Base-by-base conservation (phyloP, 2,113 vertebrate genomes). In the Coptodon rendalli region DNA sequence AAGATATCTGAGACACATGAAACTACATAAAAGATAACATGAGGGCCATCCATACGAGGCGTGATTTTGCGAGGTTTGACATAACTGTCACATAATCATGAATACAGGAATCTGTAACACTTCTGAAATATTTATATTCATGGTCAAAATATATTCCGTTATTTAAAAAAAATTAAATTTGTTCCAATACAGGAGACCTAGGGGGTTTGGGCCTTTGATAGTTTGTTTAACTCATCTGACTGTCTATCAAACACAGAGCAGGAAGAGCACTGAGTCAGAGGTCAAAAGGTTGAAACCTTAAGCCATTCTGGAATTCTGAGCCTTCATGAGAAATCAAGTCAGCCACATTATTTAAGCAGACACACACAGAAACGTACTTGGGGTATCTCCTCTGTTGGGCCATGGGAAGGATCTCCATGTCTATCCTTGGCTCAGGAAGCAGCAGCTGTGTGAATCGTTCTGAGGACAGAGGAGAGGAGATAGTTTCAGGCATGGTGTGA, bases 361-460 rank as follows among this genome's bases (percentile, higher is more conserved):
- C 87, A 89, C 71, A 86, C 79, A 81, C 78, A 90, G 31, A 88
- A 52, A 87, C 66, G 52, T 97, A 99, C 98, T 97, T 98, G 89
- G 98, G 98, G 91, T 98, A 98, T 94, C 90, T 96, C 84, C 97
- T 98, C 93, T 98, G 97, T 14, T 97, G 97, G 96, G 97, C 96
- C 94, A 98, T 96, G 90, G 98, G 98, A 92, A 99, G 97, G 92
- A 98, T 97, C 93, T 98, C 97, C 12, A 96, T 88, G 84, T 97
- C 96, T 86, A 93, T 93, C 76, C 90, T 96, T 36, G 97, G 89
- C 84, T 96, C 94, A 73, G 97, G 96, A 89, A 98, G 96, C 43
- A 99, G 93, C 91, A 98, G 95, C 94, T 97, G 96, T 82, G 97
- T 96, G 94, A 99, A 98, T 78, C 97, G 96, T 92, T 97, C 98